Evolutionary conservation across 2,888 invertebrate genomes (phyloP).

Genomic region (Drosophila leonis): DNA sequence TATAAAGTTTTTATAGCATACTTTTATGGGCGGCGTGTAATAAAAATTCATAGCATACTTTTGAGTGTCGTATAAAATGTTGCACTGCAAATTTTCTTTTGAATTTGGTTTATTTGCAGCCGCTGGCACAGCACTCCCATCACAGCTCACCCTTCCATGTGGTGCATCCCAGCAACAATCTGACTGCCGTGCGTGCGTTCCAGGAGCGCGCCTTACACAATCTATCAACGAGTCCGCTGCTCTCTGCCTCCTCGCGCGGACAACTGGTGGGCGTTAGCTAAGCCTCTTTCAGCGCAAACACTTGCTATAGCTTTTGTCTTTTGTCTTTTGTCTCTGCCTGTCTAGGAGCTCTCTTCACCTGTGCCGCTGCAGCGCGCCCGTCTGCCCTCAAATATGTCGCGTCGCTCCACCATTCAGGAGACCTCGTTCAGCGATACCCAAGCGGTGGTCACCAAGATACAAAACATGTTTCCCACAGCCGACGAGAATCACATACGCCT

Average conservation of each 20-base stretch:
- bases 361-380: constrained; percentile 78
- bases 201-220: constrained; percentile 85
- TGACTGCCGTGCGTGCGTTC: constrained; percentile 88
- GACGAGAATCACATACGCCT: constrained; percentile 94
- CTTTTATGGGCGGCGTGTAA: not conserved
- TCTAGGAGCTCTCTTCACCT: constrained; percentile 85
- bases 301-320: not conserved
- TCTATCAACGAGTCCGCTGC: constrained; percentile 84
- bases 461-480: constrained; percentile 96
- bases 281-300: too few relatives aligned
- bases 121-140: constrained; percentile 61
- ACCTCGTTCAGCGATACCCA: constrained; percentile 90
- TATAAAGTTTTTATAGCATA: constrained; percentile 2
- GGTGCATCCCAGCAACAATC: constrained; percentile 89
- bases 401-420: constrained; percentile 87
- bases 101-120: constrained; percentile 50
- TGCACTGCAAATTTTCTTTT: not conserved
- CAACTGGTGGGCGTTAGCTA: constrained; percentile 68
- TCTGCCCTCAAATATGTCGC: constrained; percentile 80
- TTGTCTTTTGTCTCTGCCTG: constrained; percentile 8
- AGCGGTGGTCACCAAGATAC: constrained; percentile 91
- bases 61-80: not conserved
- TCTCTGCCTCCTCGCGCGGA: constrained; percentile 81
- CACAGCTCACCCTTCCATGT: constrained; percentile 90
- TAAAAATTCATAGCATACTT: not conserved